phyloP scores from a whole-genome alignment of 2,113 vertebrate species.

The Mystacornis crossleyi region DNA sequence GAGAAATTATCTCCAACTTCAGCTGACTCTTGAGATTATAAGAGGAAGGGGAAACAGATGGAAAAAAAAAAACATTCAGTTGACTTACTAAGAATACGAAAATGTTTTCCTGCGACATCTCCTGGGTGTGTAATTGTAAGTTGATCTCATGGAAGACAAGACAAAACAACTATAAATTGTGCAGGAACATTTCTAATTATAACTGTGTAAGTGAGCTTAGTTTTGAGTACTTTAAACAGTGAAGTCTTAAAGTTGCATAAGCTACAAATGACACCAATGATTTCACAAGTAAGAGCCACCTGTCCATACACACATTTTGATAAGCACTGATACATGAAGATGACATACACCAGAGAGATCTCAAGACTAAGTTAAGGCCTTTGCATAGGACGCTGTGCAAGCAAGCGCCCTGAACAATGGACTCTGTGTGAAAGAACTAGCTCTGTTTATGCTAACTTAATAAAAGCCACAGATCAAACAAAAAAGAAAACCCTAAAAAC shows the following conservation, averaged over 20 bases:
- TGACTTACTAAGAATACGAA: background rate
- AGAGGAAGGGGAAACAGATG: background rate
- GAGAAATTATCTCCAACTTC: slow-evolving; percentile 28
- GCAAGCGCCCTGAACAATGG: background rate
- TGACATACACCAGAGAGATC: background rate
- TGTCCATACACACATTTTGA: background rate
- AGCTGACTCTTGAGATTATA: slow-evolving; percentile 22
- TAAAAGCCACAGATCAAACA: background rate
- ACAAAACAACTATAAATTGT: background rate
- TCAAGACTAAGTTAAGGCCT: background rate
- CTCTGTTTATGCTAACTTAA: background rate
- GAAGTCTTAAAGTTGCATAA: background rate
- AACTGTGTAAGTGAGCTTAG: background rate
- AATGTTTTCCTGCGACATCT: background rate
- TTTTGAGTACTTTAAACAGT: background rate
- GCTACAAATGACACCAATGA: background rate
- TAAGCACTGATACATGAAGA: background rate
- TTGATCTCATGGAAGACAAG: background rate
- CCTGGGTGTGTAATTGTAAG: background rate
- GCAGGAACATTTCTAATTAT: background rate
- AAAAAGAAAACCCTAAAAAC: background rate
- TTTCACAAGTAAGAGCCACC: background rate
- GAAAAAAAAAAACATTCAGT: background rate
- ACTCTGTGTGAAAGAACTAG: background rate
- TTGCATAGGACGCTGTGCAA: background rate